Conservation (phyloP, 2,113 vertebrate genomes). For the Catharus minimus region DNA sequence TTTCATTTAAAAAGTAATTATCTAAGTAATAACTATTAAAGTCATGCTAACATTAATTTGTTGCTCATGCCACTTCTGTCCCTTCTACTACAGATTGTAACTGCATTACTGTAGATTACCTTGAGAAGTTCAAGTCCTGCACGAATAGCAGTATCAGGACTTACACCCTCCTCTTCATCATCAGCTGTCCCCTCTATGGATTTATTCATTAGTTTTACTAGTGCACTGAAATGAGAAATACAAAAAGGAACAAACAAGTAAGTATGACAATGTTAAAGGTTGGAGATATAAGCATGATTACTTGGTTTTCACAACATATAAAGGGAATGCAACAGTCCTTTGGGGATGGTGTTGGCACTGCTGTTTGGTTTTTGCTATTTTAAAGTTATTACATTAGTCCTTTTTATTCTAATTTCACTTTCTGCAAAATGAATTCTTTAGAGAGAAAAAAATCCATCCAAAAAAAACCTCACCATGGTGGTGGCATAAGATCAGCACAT, state of each 20-base stretch:
- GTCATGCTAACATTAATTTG: neutral
- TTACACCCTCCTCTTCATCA: slow-evolving; percentile 97
- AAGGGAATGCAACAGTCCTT: neutral
- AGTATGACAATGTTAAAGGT: neutral
- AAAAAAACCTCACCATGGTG: neutral
- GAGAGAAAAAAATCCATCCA: neutral
- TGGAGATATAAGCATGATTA: neutral
- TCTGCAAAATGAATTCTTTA: neutral
- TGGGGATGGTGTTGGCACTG: rapidly evolving
- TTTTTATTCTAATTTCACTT: neutral
- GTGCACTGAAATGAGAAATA: slow-evolving; percentile 79
- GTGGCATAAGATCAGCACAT: neutral
- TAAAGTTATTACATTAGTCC: neutral
- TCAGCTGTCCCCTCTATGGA: slow-evolving; percentile 97
- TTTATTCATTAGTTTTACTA: slow-evolving; percentile 98
- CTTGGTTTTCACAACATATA: neutral
- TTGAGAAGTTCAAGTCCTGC: slow-evolving; percentile 97
- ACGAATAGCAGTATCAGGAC: slow-evolving; percentile 96
- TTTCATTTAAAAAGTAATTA: neutral
- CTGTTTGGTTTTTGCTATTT: neutral
- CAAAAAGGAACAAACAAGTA: neutral
- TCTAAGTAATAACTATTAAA: neutral
- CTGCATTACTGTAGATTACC: slow-evolving; percentile 69
- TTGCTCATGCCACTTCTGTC: neutral
- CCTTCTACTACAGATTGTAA: neutral